Base-by-base conservation (phyloP, 2,113 vertebrate species). In the Gasterosteus nipponicus region DNA sequence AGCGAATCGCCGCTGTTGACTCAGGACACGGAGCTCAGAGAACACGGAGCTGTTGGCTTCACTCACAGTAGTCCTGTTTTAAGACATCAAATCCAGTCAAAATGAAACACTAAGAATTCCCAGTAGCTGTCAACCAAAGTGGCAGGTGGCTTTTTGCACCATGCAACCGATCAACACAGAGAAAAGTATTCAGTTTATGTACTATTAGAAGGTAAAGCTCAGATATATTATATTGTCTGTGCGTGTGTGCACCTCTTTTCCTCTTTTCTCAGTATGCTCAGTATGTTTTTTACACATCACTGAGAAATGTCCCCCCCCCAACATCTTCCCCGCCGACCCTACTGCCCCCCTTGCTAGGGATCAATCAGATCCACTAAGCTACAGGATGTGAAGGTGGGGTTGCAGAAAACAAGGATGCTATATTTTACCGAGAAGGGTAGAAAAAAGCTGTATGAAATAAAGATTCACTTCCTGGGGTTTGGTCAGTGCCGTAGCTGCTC, bases 221-320 rank as follows among this genome's bases (percentile, higher is more conserved):
- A 69, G 42, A 78, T n/a, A 70, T 58, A 74, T 12, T 42, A 12
- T 74, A 46, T 56, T 49, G 41, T 59, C 16, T 60, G 61, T 57
- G 39, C 57, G 57, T 68, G 46, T 69, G 72, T 66, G 72, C 60
- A 35, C 59, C 63, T 80, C 47, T 69, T 69, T 77, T 73, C 41
- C 60, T 64, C 67, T 16, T 68, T 78, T 46, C 71, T 86, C 42
- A 81, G 89, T 86, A 92, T 91, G 93, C 90, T 92, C 90, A 92
- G 92, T 92, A 91, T 91, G 86, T 91, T 90, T 93, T 92, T 93
- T 91, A 90, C 93, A 92, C 90, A 92, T 92, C 85, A 83, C 85
- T 92, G 89, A 92, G 87, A 94, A 94, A 94, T 92, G 91, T 92
- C 92, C 87, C 82, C 86, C 46, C 18, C 46, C 46, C 46, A 6